Base-by-base conservation (phyloP, 2,113 vertebrate species). In the Dromaius novaehollandiae region DNA sequence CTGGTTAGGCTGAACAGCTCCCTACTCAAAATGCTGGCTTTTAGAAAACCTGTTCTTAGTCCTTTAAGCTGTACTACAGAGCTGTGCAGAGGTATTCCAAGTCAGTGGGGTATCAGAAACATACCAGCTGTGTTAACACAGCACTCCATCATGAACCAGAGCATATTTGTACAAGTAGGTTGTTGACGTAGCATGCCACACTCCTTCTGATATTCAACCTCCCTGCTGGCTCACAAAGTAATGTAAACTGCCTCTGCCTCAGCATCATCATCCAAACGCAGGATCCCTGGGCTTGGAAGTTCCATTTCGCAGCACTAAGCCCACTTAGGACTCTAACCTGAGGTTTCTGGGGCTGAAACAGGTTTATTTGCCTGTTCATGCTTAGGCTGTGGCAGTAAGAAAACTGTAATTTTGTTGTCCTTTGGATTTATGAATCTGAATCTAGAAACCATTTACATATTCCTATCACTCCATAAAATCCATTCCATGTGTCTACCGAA, bases 61-160 rank as follows among this genome's bases (percentile, higher is more conserved):
- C 6, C 20, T 48, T 40, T 26, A 44, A 77, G 38, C 16, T 10
- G 1, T 9, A n/a, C 81, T 48, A 13, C 34, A 46, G 74, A 60
- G 44, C 15, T 7, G 2, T 5, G 18, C 6, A 8, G 24, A 3
- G 17, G 6, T 58, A 7, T 17, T 30, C 17, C 14, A 14, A 17
- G 46, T 14, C 42, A 10, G 16, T 0, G 7, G 0, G 42, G 50
- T 4, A 13, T 30, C 46, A 11, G 16, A 21, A 77, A 25, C 20
- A n/a, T 19, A 19, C 10, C 1, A 2, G 38, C 53, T 26, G 0
- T 8, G 22, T 15, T 8, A 50, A 60, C 51, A 9, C 36, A 40
- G 40, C 16, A 7, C 2, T 26, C n/a, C 1, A 5, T 1, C 1
- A 2, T 30, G 56, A 40, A 9, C 24, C 2, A 3, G 40, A 19